phyloP scores from a whole-genome alignment of 2,113 vertebrate species.

The Hippocampus zosterae region DNA sequence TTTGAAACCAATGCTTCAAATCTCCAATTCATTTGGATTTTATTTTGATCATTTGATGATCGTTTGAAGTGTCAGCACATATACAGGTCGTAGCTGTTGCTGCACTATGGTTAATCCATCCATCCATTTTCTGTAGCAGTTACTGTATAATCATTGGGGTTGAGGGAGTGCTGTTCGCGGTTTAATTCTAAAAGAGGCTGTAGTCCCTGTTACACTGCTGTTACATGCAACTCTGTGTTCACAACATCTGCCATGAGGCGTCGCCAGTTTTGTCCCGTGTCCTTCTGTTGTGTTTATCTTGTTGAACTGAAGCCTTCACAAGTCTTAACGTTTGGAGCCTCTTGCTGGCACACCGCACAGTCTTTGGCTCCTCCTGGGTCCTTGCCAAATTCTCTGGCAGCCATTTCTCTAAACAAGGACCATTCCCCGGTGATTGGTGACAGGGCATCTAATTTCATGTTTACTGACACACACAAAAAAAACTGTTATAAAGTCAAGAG shows the following conservation, averaged over 20 bases:
- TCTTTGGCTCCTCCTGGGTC: not conserved
- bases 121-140: no score
- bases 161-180: not conserved
- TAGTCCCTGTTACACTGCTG: not conserved
- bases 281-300: constrained; percentile 5
- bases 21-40: constrained; percentile 1
- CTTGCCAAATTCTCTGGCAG: not conserved
- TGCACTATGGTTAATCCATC: not conserved
- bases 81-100: not conserved
- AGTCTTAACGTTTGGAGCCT: not conserved
- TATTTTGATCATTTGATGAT: not conserved
- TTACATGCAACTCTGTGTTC: not conserved
- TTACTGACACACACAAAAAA: not conserved
- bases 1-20: not conserved
- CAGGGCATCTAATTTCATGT: not conserved
- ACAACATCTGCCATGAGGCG: not conserved
- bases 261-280: not conserved
- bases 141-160: no score
- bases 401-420: constrained; percentile 3
- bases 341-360: not conserved
- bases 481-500: no score
- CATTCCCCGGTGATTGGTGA: not conserved
- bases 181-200: not conserved
- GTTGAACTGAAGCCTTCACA: not conserved
- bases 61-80: not conserved